A percentile compares a stretch with the other conserved stretches of the same genome.
phyloP scores from a whole-genome alignment of 2,113 vertebrate genomes.

The Copsychus sechellarum region DNA sequence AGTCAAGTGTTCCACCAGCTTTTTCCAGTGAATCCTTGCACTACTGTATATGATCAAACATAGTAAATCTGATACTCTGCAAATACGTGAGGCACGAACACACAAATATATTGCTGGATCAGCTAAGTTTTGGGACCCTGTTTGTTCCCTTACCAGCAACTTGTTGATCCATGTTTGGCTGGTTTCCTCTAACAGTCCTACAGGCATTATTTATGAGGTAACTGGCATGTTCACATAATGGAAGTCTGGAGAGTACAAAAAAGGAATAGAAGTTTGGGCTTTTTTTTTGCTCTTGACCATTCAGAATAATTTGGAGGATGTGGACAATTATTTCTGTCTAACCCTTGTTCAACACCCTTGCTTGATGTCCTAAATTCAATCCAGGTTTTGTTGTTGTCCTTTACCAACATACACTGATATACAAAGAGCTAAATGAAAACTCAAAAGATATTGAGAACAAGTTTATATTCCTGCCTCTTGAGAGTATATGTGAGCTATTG shows the following conservation, averaged over 20 bases:
- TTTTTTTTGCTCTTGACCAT: neutral
- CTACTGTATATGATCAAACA: neutral
- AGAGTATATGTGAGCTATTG: neutral
- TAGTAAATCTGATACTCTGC: neutral
- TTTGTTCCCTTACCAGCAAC: neutral
- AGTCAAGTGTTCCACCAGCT: neutral
- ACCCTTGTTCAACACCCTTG: neutral
- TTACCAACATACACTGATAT: neutral
- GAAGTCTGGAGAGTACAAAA: neutral
- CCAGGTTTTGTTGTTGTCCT: conserved; percentile 26
- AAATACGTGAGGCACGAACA: neutral
- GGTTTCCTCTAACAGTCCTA: neutral
- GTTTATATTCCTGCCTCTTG: neutral
- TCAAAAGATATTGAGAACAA: neutral
- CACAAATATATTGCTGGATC: neutral
- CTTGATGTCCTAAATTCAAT: neutral
- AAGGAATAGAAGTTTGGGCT: neutral
- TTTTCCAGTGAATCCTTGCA: neutral
- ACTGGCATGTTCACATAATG: neutral
- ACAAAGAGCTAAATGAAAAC: conserved; percentile 42
- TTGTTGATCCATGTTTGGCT: neutral
- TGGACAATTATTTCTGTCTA: conserved; percentile 28
- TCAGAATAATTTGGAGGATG: neutral
- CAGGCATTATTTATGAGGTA: neutral
- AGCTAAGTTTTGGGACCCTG: neutral